Evolutionary conservation across 2,888 invertebrate genomes (phyloP), one percentile per base, ranked within the genome.

Genomic region (Lycaena phlaeas): DNA sequence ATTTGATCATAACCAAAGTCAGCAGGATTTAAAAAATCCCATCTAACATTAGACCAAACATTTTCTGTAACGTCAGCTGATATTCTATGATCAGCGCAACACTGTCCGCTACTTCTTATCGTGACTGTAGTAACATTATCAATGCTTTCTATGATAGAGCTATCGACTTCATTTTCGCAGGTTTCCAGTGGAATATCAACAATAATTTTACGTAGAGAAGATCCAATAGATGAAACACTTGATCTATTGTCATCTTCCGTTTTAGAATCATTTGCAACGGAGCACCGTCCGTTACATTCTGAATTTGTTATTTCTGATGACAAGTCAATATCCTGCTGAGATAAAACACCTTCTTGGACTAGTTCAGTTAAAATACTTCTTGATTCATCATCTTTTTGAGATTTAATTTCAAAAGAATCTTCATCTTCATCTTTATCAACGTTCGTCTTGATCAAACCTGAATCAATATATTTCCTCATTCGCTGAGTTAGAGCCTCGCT

Each of bases 381-480:
- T 18, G 68, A 55, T 45, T 76, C 72, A 6, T 72, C 64, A 44
- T 67, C 68, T 27, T 57, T 57, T 4, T 51, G 34, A 10, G 15
- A 15, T 28, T 43, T 41, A 2, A 14, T 39, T 27, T 43, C 41
- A 22, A 40, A 29, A 4, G 29, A 12, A 28, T 45, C 41, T 14
- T 64, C 63, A 2, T 64, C 62, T 12, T 39, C 29, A 27, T 65
- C 59, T 43, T 54, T 57, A 36, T 63, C 67, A 14, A 45, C 49
- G 45, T 72, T 68, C 41, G 57, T 74, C 18, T 63, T 64, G n/a
- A 85, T 49, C 42, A 85, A 56, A n/a, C 85, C 85, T 6, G 85
- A 84, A 54, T 85, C 85, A 11, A 85, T 75, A 40, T 85, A 85
- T 56, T 81, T 84, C 40, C 74, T 68, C 81, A 85, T 79, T 14